Percentiles rank a stretch among this genome's conserved stretches.
These are phyloP conservation scores for Alca torda DNA, from an alignment of 2,797 vertebrate genomes.

Conservation along the genomic window DNA sequence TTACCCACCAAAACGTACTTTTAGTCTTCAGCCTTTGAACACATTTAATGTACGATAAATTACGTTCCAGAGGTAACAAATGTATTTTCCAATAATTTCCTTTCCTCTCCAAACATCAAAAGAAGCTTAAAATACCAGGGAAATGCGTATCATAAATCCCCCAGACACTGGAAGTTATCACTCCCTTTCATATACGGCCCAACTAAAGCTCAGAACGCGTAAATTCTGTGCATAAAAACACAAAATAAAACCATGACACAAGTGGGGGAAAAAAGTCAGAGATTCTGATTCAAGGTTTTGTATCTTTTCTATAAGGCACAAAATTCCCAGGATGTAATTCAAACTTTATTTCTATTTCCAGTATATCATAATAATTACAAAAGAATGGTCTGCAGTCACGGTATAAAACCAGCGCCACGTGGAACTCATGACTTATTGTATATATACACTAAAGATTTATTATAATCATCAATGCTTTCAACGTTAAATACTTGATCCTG, in stretches of 20 bases:
- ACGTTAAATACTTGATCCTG: not conserved
- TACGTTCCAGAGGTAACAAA: not conserved
- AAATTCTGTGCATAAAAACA: not conserved
- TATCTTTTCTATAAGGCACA: not conserved
- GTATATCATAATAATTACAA: not conserved
- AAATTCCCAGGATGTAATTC: not conserved
- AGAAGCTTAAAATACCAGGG: not conserved
- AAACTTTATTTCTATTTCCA: conserved; percentile 10
- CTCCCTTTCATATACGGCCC: not conserved
- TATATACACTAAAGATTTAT: not conserved
- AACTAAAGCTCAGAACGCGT: not conserved
- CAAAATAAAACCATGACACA: not conserved
- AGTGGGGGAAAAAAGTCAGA: not conserved
- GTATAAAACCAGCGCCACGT: not conserved
- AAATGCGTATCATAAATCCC: not conserved
- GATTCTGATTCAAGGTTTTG: not conserved
- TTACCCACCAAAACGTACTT: not conserved
- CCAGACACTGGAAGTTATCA: not conserved
- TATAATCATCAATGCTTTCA: not conserved
- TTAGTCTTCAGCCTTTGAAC: not conserved
- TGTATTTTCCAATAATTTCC: not conserved
- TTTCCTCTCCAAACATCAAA: conserved; percentile 7
- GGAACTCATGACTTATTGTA: not conserved
- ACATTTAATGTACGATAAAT: not conserved
- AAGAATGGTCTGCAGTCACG: not conserved